A percentile compares a stretch with the other conserved stretches of the same genome.
Conservation (phyloP, 2,888 invertebrate genomes). For the Drosophila helvetica region DNA sequence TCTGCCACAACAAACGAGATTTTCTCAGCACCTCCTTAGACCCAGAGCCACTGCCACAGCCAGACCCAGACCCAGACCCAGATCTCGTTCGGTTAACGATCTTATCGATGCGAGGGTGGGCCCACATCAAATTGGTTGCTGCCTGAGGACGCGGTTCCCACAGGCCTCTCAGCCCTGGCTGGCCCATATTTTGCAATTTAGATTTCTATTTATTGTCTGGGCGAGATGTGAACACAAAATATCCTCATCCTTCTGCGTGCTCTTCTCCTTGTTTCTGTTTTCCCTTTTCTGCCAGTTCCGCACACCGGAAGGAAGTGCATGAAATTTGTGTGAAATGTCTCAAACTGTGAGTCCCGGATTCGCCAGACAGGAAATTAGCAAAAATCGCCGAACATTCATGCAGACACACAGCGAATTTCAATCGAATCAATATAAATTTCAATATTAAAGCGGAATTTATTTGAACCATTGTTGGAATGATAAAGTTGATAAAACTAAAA, state of each 20-base stretch:
- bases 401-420: too few species aligned
- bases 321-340: constrained; percentile 46
- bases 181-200: constrained; percentile 77
- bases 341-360: constrained; percentile 8
- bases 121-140: constrained; percentile 72
- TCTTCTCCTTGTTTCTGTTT: constrained; percentile 27
- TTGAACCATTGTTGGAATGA: not conserved
- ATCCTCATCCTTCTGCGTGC: constrained; percentile 55
- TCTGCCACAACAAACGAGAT: constrained; percentile 70
- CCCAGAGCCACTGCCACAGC: not conserved
- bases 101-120: constrained; percentile 75
- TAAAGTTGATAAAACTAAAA: not conserved
- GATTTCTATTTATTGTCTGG: constrained; percentile 66
- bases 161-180: constrained; percentile 26
- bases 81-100: constrained; percentile 49
- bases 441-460: not conserved
- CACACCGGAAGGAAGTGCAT: constrained; percentile 75
- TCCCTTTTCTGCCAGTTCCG: constrained; percentile 52
- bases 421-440: not conserved
- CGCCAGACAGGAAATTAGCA: constrained; percentile 36
- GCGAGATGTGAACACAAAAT: constrained; percentile 36
- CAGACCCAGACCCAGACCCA: not conserved
- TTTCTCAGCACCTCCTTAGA: constrained; percentile 66
- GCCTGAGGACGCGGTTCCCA: constrained; percentile 59
- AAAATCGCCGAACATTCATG: constrained; percentile 16